These are phyloP conservation scores for Neoascia interrupta DNA, from an alignment of 2,888 invertebrate species.

Conservation along the genomic window DNA sequence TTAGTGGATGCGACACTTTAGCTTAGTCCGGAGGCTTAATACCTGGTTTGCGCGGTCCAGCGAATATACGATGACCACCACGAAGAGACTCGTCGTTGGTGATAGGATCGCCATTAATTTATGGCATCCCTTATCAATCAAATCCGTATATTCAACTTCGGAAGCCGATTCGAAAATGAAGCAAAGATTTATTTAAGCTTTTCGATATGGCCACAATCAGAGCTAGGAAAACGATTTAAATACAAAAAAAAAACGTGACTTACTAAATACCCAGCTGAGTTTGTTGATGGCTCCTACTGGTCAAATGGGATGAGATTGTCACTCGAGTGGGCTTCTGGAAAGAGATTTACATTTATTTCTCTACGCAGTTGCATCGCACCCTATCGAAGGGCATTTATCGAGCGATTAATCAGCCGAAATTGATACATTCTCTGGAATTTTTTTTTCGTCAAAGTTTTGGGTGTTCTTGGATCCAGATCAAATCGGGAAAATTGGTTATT, in stretches of 20 bases:
- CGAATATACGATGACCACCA: conserved; percentile 58
- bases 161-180: conserved; percentile 47
- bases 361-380: neutral
- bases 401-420: conserved; percentile 54
- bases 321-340: conserved; percentile 1
- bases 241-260: conserved; percentile 49
- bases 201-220: neutral
- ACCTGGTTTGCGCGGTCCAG: too few relatives aligned
- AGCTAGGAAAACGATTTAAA: conserved; percentile 11
- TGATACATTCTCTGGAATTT: conserved; percentile 63
- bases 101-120: conserved; percentile 59
- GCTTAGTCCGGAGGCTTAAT: conserved; percentile 45
- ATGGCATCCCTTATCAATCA: conserved; percentile 65
- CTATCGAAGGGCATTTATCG: conserved; percentile 27
- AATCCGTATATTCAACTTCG: conserved; percentile 31
- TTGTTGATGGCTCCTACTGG: conserved; percentile 2
- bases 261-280: conserved; percentile 18
- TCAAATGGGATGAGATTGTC: conserved; percentile 13
- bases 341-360: neutral
- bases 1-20: conserved; percentile 58
- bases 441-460: conserved; percentile 52
- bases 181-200: conserved; percentile 43
- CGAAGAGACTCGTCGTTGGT: conserved; percentile 29
- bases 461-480: conserved; percentile 33
- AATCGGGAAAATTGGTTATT: conserved; percentile 17